These are phyloP conservation scores for Ellobius talpinus DNA, from an alignment of 2,113 vertebrate genomes.

Conservation along the genomic window DNA sequence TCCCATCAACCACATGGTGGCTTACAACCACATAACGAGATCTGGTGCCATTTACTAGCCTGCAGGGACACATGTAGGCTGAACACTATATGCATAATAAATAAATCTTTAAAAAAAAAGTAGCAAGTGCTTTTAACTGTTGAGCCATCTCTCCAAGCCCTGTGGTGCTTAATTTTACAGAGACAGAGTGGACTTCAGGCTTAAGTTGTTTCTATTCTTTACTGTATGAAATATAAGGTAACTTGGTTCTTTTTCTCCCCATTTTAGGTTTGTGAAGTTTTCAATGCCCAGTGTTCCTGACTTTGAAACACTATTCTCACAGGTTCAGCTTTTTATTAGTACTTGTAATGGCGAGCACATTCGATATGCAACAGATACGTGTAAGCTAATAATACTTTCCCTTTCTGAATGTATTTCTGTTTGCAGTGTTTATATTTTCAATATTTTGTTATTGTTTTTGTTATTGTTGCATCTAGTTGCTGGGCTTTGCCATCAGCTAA, in stretches of 20 bases:
- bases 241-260: conserved; percentile 55
- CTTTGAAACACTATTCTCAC: conserved; percentile 99
- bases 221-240: background rate
- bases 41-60: no score
- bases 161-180: background rate
- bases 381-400: conserved; percentile 88
- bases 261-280: conserved; percentile 98
- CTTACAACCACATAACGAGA: no score
- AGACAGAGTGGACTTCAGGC: background rate
- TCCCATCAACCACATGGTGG: no score
- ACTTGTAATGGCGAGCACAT: conserved; percentile 99
- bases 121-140: background rate
- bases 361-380: conserved; percentile 99
- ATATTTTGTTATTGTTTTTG: conserved; percentile 67
- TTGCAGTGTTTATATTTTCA: conserved; percentile 51
- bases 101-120: no score
- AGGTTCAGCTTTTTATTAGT: conserved; percentile 99
- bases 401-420: background rate
- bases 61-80: no score
- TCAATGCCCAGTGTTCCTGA: conserved; percentile 99
- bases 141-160: no score
- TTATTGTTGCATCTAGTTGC: conserved; percentile 90
- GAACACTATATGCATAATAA: no score
- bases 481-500: conserved; percentile 99
- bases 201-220: background rate